Conservation (phyloP, 2,888 invertebrate species). For the Macroteleia sp. region DNA sequence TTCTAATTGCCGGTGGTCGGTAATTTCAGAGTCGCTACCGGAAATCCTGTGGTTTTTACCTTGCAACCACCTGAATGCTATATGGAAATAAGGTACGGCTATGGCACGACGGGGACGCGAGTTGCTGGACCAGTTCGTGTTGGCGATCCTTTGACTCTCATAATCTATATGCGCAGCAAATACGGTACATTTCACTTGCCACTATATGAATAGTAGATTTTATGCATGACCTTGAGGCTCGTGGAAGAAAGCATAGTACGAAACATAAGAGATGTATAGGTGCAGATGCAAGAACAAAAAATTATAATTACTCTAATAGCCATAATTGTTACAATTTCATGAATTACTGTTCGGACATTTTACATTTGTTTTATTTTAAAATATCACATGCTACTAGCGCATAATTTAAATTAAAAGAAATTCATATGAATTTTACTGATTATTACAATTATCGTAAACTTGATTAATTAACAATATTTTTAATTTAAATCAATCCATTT, state of each 20-base stretch:
- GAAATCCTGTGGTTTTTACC: slow-evolving; percentile 93
- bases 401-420: too few relatives aligned
- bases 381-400: too few relatives aligned
- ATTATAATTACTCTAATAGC: too few relatives aligned
- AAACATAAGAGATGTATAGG: slow-evolving; percentile 31
- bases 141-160: slow-evolving; percentile 95
- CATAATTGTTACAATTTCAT: too few relatives aligned
- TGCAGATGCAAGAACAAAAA: too few relatives aligned
- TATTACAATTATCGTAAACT: too few relatives aligned
- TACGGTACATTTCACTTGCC: slow-evolving; percentile 88
- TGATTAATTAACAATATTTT: too few relatives aligned
- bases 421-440: too few relatives aligned
- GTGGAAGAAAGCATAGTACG: slow-evolving; percentile 19
- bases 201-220: slow-evolving; percentile 49
- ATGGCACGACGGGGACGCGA: slow-evolving; percentile 93
- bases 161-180: slow-evolving; percentile 97
- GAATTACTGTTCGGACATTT: too few relatives aligned
- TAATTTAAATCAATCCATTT: too few relatives aligned
- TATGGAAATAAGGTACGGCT: slow-evolving; percentile 97
- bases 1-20: slow-evolving; percentile 47
- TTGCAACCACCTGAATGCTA: slow-evolving; percentile 95
- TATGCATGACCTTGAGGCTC: slow-evolving; percentile 33
- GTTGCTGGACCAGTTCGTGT: slow-evolving; percentile 95
- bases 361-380: too few relatives aligned
- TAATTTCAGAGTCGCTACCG: slow-evolving; percentile 92